These are phyloP conservation scores for Pangasius macronema DNA, from an alignment of 2,797 vertebrate genomes.

Conservation along the genomic window DNA sequence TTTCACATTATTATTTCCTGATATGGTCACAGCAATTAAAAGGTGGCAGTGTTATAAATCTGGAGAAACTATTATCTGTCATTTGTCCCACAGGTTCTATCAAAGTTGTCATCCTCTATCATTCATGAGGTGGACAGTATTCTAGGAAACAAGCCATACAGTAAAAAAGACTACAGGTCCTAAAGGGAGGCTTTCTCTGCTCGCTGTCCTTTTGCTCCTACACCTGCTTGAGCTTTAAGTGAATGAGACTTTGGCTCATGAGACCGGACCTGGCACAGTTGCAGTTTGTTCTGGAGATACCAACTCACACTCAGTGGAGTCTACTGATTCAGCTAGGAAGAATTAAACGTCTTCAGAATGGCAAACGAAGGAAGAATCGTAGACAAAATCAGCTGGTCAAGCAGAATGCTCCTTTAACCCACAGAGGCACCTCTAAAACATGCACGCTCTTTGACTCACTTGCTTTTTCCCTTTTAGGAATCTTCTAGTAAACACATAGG, in stretches of 20 bases:
- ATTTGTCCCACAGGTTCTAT: constrained; percentile 84
- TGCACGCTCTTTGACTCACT: constrained; percentile 37
- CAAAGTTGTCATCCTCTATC: constrained; percentile 95
- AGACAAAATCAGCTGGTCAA: constrained; percentile 37
- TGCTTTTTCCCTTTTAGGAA: constrained; percentile 38
- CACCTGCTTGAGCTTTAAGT: constrained; percentile 40
- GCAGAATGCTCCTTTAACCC: constrained; percentile 15
- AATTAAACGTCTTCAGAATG: constrained; percentile 25
- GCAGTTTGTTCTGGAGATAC: constrained; percentile 42
- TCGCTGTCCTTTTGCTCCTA: constrained; percentile 16
- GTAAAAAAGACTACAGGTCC: constrained; percentile 99
- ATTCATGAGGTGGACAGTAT: constrained; percentile 97
- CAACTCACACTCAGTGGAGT: constrained; percentile 31
- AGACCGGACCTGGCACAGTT: constrained; percentile 47
- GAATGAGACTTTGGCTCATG: constrained; percentile 40
- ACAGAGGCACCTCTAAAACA: constrained; percentile 31
- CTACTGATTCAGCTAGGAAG: constrained; percentile 23
- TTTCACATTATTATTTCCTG: neutral
- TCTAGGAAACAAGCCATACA: constrained; percentile 99
- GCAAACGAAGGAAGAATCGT: constrained; percentile 30
- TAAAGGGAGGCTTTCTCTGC: constrained; percentile 64
- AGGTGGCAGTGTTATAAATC: neutral
- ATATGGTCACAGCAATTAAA: neutral
- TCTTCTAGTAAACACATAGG: constrained; percentile 40
- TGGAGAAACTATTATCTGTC: neutral